These are phyloP conservation scores for Drosophila setifemur DNA, from an alignment of 1,140 invertebrate genomes.

Conservation along the genomic window DNA sequence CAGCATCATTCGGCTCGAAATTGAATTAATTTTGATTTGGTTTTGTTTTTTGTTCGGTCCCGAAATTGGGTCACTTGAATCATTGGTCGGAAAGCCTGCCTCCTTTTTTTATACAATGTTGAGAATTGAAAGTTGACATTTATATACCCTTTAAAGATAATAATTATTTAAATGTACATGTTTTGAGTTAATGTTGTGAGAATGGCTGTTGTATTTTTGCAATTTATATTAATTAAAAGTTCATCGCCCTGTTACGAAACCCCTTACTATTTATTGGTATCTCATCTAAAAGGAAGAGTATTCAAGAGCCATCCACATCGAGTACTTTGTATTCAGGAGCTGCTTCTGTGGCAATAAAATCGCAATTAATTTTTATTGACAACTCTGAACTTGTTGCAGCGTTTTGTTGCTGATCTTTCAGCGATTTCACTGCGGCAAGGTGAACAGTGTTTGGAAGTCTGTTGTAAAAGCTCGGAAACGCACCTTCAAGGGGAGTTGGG, in stretches of 20 bases:
- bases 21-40: conserved; percentile 59
- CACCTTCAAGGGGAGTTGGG: not conserved
- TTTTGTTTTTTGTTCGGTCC: conserved; percentile 24
- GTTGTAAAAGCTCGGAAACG: not conserved
- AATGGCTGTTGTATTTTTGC: not conserved
- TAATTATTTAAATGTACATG: too few species aligned
- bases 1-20: conserved; percentile 47
- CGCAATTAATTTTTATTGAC: conserved; percentile 79
- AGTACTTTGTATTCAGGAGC: conserved; percentile 72
- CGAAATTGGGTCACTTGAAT: conserved; percentile 56
- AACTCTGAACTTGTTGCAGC: conserved; percentile 68
- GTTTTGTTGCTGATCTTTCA: conserved; percentile 44
- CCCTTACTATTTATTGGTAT: not conserved
- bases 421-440: conserved; percentile 51
- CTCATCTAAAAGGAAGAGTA: not conserved
- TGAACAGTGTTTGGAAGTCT: conserved; percentile 14
- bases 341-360: conserved; percentile 67
- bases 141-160: not conserved
- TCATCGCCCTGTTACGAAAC: not conserved
- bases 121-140: not conserved
- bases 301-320: conserved; percentile 10
- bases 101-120: not conserved
- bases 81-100: conserved; percentile 7
- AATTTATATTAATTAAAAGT: not conserved
- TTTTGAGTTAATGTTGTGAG: too few species aligned